Evolutionary conservation across 1,140 invertebrate species (phyloP).

Genomic region (Andrena cerasifolii): DNA sequence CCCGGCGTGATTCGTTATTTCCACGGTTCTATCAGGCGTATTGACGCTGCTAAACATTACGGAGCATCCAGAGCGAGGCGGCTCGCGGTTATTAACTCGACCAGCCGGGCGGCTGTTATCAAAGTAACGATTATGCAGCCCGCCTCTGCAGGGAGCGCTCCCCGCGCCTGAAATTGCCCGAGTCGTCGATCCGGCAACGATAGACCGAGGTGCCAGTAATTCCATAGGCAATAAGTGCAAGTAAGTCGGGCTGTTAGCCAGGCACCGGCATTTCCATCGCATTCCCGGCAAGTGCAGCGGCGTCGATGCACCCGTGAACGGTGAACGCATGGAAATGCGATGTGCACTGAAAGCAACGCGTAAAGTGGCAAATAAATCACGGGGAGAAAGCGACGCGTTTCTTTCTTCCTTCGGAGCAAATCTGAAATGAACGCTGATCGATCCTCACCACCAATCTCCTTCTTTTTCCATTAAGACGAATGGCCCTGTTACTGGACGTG

Average conservation of each 20-base stretch:
- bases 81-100: constrained; percentile 9
- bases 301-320: neutral
- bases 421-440: too few relatives aligned
- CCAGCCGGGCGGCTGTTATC: neutral
- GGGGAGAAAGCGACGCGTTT: constrained; percentile 48
- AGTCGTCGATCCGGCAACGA: neutral
- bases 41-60: neutral
- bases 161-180: neutral
- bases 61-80: neutral
- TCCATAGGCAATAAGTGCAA: constrained; percentile 20
- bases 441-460: too few relatives aligned
- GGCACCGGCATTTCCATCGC: neutral
- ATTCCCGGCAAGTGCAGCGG: neutral
- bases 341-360: constrained; percentile 26
- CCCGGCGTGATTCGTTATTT: neutral
- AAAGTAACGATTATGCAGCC: neutral
- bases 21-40: neutral
- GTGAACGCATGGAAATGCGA: constrained; percentile 45
- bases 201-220: neutral
- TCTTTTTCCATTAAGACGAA: too few relatives aligned
- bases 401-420: neutral
- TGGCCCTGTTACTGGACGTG: too few relatives aligned
- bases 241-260: constrained; percentile 21
- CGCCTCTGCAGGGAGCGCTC: neutral
- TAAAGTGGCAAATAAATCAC: constrained; percentile 55